These are phyloP conservation scores for Tarsius wallacei DNA, from an alignment of 2,797 vertebrate species.

Conservation along the genomic window DNA sequence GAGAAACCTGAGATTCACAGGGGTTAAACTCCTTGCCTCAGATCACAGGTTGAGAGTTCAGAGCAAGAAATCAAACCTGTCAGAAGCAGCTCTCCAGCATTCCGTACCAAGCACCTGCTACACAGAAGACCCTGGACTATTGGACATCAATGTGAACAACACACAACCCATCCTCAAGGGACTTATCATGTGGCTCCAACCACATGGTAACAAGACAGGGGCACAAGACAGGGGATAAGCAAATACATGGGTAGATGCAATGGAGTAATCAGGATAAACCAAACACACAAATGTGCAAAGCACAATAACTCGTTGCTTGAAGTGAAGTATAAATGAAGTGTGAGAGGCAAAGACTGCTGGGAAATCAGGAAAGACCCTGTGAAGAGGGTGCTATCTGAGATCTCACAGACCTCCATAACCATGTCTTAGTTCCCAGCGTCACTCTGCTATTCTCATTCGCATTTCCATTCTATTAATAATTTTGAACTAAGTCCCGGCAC, in stretches of 20 bases:
- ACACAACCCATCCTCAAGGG: background rate
- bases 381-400: background rate
- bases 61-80: background rate
- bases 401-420: background rate
- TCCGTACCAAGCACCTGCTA: background rate
- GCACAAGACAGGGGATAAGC: background rate
- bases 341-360: background rate
- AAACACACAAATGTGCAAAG: background rate
- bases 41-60: background rate
- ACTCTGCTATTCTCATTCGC: slow-evolving; percentile 53
- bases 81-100: background rate
- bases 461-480: slow-evolving; percentile 81
- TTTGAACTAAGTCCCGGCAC: slow-evolving; percentile 76
- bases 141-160: background rate
- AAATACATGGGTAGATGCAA: background rate
- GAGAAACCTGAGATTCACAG: background rate
- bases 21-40: background rate
- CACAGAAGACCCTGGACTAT: background rate
- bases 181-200: background rate
- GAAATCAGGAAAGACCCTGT: background rate
- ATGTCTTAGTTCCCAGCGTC: background rate
- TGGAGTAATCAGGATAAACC: background rate
- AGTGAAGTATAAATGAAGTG: background rate
- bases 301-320: background rate
- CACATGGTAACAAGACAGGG: too few relatives aligned